Base-by-base conservation (phyloP, 2,888 invertebrate species). In the Chouioia cunea region DNA sequence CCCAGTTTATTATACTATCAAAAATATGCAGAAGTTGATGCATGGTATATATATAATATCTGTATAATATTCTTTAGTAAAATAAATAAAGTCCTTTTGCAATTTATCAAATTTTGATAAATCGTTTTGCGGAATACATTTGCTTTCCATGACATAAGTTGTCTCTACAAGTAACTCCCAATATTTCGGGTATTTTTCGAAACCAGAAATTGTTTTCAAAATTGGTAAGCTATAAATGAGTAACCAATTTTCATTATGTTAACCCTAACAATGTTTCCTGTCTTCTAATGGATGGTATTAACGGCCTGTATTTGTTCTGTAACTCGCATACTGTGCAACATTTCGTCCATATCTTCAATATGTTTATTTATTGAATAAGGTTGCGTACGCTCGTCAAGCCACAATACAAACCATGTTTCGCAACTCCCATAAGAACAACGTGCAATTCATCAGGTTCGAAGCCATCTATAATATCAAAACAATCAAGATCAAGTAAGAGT, bases 21-120 rank as follows among this genome's bases (percentile, higher is more conserved):
- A 27, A 23, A 22, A 71, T 22, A 54, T 69, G 66, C 2, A 48
- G 23, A 8, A 74, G n/a, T 23, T 69, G 48, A 63, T 74, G 74
- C 20, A 71, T 58, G 50, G 69, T 68, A 20, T 22, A 73, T 8
- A 44, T 64, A 53, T 46, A 18, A 10, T 0, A 36, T 36, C 16
- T 2, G 52, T 44, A 14, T 71, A 71, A 10, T 63, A 63, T 54
- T 71, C 73, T 27, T 27, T 6, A 27, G 27, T 27, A 27, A 27
- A 6, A 4, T 3, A 27, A 27, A 27, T 6, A 27, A 27, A 27
- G 6, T 27, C 6, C 4, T 27, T 27, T 4, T 6, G 6, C 6
- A 6, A 27, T 4, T 27, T 6, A 27, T 3, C 3, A 3, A 27
- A 4, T 27, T 27, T 27, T 27, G 3, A 3, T 6, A 27, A 27